A percentile compares a stretch with the other conserved stretches of the same genome.
Evolutionary conservation across 2,113 vertebrate genomes (phyloP).

Genomic region (Mus pahari): DNA sequence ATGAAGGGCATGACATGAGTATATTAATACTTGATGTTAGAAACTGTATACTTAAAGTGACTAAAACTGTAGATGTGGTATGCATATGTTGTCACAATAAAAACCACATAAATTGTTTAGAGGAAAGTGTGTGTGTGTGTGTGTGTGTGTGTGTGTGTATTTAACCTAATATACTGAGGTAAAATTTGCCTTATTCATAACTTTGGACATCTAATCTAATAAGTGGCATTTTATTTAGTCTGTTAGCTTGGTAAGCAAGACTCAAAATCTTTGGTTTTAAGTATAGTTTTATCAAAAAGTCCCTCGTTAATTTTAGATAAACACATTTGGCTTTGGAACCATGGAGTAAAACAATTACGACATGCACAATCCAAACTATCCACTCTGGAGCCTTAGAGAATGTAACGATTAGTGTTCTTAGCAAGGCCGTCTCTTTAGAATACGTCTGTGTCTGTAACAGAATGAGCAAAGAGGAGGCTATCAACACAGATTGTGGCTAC

Average conservation of each 20-base stretch:
- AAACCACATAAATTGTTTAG: background rate
- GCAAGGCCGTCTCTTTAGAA: conserved; percentile 58
- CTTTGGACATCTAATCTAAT: conserved; percentile 25
- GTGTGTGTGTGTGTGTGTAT: background rate
- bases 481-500: conserved; percentile 68
- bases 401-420: conserved; percentile 49
- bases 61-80: background rate
- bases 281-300: conserved; percentile 81
- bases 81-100: background rate
- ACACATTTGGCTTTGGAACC: conserved; percentile 77
- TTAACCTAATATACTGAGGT: conserved; percentile 4
- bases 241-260: background rate
- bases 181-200: conserved; percentile 26
- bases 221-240: background rate
- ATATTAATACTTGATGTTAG: background rate
- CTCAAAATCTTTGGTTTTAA: conserved; percentile 79
- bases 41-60: conserved; percentile 6
- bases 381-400: conserved; percentile 66
- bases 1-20: background rate
- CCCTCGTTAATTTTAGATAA: conserved; percentile 78
- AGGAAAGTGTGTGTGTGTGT: background rate
- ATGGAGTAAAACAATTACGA: conserved; percentile 80
- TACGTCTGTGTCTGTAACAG: conserved; percentile 53
- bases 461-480: conserved; percentile 61
- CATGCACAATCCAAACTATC: conserved; percentile 67